Base-by-base conservation (phyloP, 53 echinoderm and acorn worm species). In the Henricia sp. region DNA sequence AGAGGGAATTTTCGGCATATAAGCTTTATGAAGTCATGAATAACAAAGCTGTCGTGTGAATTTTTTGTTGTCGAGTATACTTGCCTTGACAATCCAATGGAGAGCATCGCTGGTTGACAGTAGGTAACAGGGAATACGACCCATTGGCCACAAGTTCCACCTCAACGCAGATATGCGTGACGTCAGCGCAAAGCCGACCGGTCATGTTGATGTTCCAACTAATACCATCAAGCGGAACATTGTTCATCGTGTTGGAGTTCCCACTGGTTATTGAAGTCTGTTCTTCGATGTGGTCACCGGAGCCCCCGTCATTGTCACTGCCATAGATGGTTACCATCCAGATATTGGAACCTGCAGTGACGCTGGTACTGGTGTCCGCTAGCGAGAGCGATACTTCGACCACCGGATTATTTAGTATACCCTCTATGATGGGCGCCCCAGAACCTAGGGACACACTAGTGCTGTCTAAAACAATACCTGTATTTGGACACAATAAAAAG, bases 291-390 rank as follows among this genome's bases (percentile, higher is more conserved):
- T 6, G 33, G 14, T 2, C 12, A 2, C 84, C 87, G 14, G 16
- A 70, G 21, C 96, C 93, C 19, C 13, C 62, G 3, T 69, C 59
- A 25, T 43, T 64, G 29, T 26, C 51, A 55, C 91, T 96, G 67
- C 72, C 84, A 43, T 77, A 96, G 42, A 91, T 66, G 1, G 87
- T 84, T 48, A 96, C 66, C 25, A 66, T 64, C 96, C 96, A 96
- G 13, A 96, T 88, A 64, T 93, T 73, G 3, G 67, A 43, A 37
- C 96, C 96, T 27, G 72, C 26, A 6, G 75, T 39, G n/a, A 96
- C 86, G 13, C 83, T 70, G 26, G 91, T 90, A 43, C 85, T 85
- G 65, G 71, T 29, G 32, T 77, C 63, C 0, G 80, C 43, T 63
- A 78, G 80, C 25, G 63, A 33, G 42, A 85, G 39, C 11, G 46